Conservation (phyloP, 2,113 vertebrate species). For the Forbesichthys agassizii region DNA sequence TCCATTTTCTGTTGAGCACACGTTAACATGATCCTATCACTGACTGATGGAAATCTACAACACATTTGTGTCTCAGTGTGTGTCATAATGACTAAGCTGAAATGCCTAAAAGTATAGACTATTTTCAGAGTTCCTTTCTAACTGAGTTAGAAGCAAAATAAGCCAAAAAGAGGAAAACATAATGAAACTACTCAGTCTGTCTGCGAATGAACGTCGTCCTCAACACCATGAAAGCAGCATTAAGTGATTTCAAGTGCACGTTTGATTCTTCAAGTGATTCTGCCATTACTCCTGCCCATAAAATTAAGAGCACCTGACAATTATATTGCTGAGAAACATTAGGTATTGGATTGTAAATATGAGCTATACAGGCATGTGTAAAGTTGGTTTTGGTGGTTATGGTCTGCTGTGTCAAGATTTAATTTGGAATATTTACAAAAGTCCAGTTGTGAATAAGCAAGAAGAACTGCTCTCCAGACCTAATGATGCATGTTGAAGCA, state of each 20-base stretch:
- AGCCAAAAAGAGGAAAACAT: conserved; percentile 10
- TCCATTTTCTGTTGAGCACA: conserved; percentile 23
- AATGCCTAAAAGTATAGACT: too few relatives aligned
- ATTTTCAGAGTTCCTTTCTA: too few relatives aligned
- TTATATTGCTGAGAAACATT: conserved; percentile 11
- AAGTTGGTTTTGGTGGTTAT: not conserved
- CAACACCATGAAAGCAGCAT: conserved; percentile 32
- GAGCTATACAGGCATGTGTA: conserved; percentile 6
- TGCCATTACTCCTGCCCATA: not conserved
- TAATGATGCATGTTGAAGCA: conserved; percentile 39
- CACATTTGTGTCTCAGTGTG: conserved; percentile 44
- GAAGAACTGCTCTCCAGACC: conserved; percentile 25
- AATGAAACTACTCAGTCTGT: conserved; percentile 12
- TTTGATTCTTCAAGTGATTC: too few relatives aligned
- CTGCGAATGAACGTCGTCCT: conserved; percentile 27
- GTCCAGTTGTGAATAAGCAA: conserved; percentile 20
- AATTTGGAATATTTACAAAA: not conserved
- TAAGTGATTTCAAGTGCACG: conserved; percentile 24
- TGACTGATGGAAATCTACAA: conserved; percentile 50
- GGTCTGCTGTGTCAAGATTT: conserved; percentile 16
- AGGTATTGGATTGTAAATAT: not conserved
- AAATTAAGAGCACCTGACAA: not conserved
- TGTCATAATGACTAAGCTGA: not conserved
- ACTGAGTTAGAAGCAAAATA: not conserved
- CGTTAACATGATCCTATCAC: not conserved